phyloP scores from a whole-genome alignment of 2,888 invertebrate genomes.

The Schizotus pectinicornis region DNA sequence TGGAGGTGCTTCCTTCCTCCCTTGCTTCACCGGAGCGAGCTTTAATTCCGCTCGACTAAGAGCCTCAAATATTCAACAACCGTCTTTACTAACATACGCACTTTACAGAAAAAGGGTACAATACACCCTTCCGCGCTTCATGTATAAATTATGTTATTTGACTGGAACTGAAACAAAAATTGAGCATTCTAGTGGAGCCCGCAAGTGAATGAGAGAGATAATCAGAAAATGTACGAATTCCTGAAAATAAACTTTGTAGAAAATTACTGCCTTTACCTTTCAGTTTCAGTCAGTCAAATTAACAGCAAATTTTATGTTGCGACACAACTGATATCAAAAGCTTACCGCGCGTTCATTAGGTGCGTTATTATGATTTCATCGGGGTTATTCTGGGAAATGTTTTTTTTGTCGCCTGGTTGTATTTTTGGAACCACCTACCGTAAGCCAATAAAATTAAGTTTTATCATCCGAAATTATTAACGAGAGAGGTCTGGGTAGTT shows the following conservation, averaged over 20 bases:
- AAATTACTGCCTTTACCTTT: too few relatives aligned
- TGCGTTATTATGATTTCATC: too few relatives aligned
- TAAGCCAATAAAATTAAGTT: slow-evolving; percentile 2
- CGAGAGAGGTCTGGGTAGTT: neutral
- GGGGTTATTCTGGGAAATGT: too few relatives aligned
- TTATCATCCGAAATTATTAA: slow-evolving; percentile 5
- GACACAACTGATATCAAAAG: too few relatives aligned
- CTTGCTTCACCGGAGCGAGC: neutral
- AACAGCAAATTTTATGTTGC: too few relatives aligned
- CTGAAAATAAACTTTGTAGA: too few relatives aligned
- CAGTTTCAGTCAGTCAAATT: too few relatives aligned
- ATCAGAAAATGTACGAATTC: neutral
- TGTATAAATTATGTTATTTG: slow-evolving; percentile 21
- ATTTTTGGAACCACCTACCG: slow-evolving; percentile 1
- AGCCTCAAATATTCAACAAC: slow-evolving; percentile 24
- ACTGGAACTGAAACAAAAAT: slow-evolving; percentile 9
- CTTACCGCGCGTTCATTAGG: too few relatives aligned
- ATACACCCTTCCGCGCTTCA: slow-evolving; percentile 4
- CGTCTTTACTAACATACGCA: slow-evolving; percentile 22
- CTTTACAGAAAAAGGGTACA: slow-evolving; percentile 15
- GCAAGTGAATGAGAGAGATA: neutral
- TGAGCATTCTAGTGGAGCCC: neutral
- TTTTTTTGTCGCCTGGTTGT: neutral
- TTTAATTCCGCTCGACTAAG: slow-evolving; percentile 19
- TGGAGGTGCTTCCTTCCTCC: slow-evolving; percentile 4